Conservation (phyloP, 2,888 invertebrate species). For the Ctena decussata region DNA sequence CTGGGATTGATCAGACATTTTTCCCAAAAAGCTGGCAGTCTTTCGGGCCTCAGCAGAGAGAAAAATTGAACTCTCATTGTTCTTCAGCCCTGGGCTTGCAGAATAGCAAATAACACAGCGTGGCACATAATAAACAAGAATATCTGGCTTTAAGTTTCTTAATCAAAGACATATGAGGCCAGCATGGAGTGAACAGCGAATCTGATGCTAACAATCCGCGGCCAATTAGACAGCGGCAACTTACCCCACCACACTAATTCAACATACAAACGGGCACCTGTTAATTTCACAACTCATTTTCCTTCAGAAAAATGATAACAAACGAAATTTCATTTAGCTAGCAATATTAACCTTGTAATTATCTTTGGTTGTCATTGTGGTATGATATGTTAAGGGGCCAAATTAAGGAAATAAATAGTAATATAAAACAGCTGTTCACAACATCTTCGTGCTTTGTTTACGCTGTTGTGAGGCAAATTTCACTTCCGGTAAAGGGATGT, state of each 20-base stretch:
- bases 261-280: slow-evolving; percentile 9
- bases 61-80: no score
- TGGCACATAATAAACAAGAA: no score
- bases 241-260: slow-evolving; percentile 3
- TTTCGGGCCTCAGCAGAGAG: no score
- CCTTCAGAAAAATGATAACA: not conserved
- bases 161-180: no score
- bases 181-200: no score
- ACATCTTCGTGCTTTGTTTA: slow-evolving; percentile 61
- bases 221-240: no score
- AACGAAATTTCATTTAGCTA: not conserved
- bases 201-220: no score
- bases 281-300: not conserved
- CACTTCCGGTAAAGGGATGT: slow-evolving; percentile 55
- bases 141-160: no score
- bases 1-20: no score
- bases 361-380: slow-evolving; percentile 41
- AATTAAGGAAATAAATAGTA: not conserved
- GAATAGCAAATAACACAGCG: no score
- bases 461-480: slow-evolving; percentile 70
- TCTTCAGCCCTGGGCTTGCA: no score
- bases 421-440: not conserved
- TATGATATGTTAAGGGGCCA: not conserved
- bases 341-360: slow-evolving; percentile 21
- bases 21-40: no score